Base-by-base conservation (phyloP, 2,888 invertebrate genomes). In the Drosophila crucigera region DNA sequence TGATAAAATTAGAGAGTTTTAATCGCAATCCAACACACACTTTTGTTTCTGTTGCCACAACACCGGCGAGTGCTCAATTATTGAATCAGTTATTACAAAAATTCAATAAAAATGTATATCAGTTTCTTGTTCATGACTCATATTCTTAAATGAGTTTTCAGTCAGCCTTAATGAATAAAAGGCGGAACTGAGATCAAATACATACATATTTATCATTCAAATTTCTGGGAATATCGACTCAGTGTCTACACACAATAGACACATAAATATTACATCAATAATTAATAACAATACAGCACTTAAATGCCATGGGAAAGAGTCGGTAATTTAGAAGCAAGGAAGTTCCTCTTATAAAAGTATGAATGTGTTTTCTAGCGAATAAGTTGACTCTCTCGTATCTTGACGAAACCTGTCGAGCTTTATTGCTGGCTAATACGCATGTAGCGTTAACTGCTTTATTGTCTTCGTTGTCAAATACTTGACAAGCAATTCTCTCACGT, bases 171-270 rank as follows among this genome's bases (percentile, higher is more conserved):
- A 58, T 59, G 54, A 49, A 82, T 55, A 63, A 50, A 78, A 82
- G 58, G 66, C 84, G 88, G 88, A 87, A 87, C 88, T 78, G 59
- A 68, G 47, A 33, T 72, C 52, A 56, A 58, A 53, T 47, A 61
- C 30, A 52, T 41, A 64, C 31, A 56, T 49, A 54, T 54, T 53
- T 22, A 53, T 60, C 25, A 72, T 41, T 72, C 6, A 55, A 55
- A 33, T 53, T 49, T 28, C 41, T 72, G 61, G n/a, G 52, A 49
- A 66, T 58, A 30, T 25, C 30, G 19, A 41, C 33, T 22, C 35
- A 30, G 33, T 22, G 37, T 28, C 28, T 39, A 10, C 9, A 25
- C 35, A 72, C 41, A 72, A 72, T 70, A 50, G 72, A 54, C 16
- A 28, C 7, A 19, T 43, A 53, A 41, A 41, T 41, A 78, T 25